Base-by-base conservation (phyloP, 2,888 invertebrate genomes). In the Ditula angustiorana region DNA sequence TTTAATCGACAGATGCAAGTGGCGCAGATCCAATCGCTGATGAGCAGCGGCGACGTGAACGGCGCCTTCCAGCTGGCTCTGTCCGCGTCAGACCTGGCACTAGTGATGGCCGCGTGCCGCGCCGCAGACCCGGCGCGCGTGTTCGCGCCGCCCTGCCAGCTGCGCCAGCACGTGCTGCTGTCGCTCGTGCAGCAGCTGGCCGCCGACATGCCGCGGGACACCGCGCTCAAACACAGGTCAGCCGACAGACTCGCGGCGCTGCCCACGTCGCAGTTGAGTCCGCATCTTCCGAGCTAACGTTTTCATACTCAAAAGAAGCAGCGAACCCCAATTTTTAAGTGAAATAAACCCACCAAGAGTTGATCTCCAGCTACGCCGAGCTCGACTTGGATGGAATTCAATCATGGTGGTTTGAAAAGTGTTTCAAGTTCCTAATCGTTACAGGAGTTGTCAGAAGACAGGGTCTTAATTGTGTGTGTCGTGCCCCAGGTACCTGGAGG, bases 41-140 rank as follows among this genome's bases (percentile, higher is more conserved):
- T 97, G 37, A 79, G 90, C 16, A 94, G 95, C 71, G 97, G 97
- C 1, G 96, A 97, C 83, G 93, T 96, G 53, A 97, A 98, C 88
- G 95, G 96, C 66, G 98, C 98, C 47, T 98, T 99, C 90, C 97
- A 98, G 85, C 94, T 98, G 93, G 99, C 99, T 10, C 93, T 99
- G 68, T 93, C 95, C 8, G 98, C 98, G 11, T 96, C 97, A 33
- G 98, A 99, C 93, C 94, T 99, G 65, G 94, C 95, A 73, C 93
- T 98, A 66, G 97, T 99, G 57, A 95, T 98, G 83, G 95, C 95
- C 71, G 96, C 98, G 10, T 97, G 99, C 84, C 96, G 97, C 78
- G 94, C 95, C 68, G 97, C 97, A 19, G 96, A 97, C 79, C 96
- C 97, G 0, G 94, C 94, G 61, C 94, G 94, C 67, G 96, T 98